Conservation (phyloP, 1,140 invertebrate genomes). For the Lordiphosa stackelbergi region DNA sequence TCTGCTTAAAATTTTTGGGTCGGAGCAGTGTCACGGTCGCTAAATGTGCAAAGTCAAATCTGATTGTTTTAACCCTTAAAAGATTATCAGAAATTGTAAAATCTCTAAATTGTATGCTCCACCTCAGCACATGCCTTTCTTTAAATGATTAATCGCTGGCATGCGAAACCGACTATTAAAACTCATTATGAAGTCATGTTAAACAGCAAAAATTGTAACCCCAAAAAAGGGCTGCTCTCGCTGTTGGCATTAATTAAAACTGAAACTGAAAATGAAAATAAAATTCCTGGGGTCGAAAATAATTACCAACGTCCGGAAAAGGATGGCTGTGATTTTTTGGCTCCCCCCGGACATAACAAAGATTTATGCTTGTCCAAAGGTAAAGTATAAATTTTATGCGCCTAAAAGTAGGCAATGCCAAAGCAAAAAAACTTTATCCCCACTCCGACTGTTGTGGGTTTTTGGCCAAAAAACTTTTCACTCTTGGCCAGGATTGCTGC, state of each 20-base stretch:
- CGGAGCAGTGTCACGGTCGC: too few species aligned
- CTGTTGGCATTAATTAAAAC: conserved; percentile 34
- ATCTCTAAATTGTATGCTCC: too few species aligned
- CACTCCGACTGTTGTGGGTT: conserved; percentile 11
- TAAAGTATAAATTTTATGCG: conserved; percentile 40
- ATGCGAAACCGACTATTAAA: conserved; percentile 25
- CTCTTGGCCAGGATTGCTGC: conserved; percentile 16
- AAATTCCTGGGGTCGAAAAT: conserved; percentile 27
- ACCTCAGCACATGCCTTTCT: not conserved
- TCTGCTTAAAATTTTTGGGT: too few species aligned
- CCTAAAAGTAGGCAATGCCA: conserved; percentile 28
- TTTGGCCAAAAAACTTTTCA: conserved; percentile 39
- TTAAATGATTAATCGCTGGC: conserved; percentile 21
- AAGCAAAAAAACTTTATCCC: conserved; percentile 42
- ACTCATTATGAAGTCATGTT: conserved; percentile 44
- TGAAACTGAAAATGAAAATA: conserved; percentile 14
- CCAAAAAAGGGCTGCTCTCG: not conserved
- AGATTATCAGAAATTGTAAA: too few species aligned
- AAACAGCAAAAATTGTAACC: not conserved
- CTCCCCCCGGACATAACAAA: conserved; percentile 32
- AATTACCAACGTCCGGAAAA: conserved; percentile 23
- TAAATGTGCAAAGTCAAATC: too few species aligned
- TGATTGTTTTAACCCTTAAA: too few species aligned
- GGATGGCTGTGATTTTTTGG: conserved; percentile 20
- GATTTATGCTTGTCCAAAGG: conserved; percentile 45